Evolutionary conservation across 2,888 invertebrate genomes (phyloP).

Genomic region (Aphelenchoides bicaudatus): DNA sequence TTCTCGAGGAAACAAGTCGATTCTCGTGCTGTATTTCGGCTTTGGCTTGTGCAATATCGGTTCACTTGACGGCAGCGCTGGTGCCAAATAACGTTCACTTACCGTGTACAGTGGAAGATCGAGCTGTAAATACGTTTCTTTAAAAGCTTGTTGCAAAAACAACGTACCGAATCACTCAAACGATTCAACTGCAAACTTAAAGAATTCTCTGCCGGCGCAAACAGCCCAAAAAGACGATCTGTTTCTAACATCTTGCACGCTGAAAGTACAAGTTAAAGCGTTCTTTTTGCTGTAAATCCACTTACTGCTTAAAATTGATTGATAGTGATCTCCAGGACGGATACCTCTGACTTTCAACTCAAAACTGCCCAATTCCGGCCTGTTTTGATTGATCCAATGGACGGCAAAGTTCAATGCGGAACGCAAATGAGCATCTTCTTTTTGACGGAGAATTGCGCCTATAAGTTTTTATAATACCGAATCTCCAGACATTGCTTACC

Average conservation of each 20-base stretch:
- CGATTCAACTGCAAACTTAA: conserved; percentile 52
- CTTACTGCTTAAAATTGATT: conserved; percentile 42
- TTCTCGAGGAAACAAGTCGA: conserved; percentile 52
- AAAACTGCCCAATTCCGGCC: conserved; percentile 26
- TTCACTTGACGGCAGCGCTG: background rate
- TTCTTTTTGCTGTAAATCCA: conserved; percentile 5
- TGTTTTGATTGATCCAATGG: conserved; percentile 48
- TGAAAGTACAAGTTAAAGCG: conserved; percentile 28
- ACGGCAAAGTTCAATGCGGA: conserved; percentile 51
- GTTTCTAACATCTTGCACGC: conserved; percentile 55
- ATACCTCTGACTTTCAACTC: conserved; percentile 47
- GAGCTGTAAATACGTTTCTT: conserved; percentile 37
- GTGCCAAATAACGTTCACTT: conserved; percentile 41
- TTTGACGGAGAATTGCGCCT: conserved; percentile 6
- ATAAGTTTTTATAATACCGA: background rate
- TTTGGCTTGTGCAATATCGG: background rate
- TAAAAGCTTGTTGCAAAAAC: conserved; percentile 3
- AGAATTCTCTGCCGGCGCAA: conserved; percentile 49
- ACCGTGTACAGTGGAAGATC: conserved; percentile 52
- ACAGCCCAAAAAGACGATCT: conserved; percentile 46
- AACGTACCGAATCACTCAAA: conserved; percentile 42
- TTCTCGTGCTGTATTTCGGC: conserved; percentile 15
- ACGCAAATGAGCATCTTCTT: conserved; percentile 51
- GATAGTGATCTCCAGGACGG: conserved; percentile 52
- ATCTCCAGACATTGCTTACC: conserved; percentile 8